Evolutionary conservation across 2,113 vertebrate species (phyloP), one percentile per base, ranked within the genome.

Genomic region (Aspidoscelis tigris): DNA sequence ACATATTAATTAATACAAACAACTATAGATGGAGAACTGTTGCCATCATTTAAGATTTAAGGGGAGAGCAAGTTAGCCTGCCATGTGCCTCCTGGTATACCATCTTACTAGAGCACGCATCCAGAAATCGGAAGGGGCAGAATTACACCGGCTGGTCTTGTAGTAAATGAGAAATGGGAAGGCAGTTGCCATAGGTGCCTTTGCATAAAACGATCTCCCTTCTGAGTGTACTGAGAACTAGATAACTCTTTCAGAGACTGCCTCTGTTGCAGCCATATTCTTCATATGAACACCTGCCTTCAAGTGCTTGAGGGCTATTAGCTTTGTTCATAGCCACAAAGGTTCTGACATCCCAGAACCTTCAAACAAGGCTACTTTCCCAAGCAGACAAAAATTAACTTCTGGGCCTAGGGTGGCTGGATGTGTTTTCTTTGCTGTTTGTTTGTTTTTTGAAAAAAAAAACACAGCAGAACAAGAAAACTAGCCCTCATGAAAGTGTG

Each of bases 401-500:
- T 91, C 84, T 83, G 87, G 90, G 92, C 90, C 79, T 84, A 89
- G 79, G 44, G 26, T 65, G 43, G 71, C 64, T 16, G 22, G 26
- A 92, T 90, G 80, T 68, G 33, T 86, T 88, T 74, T 82, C 69
- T 85, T 93, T 88, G 84, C 85, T 91, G 79, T 81, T 70, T 85
- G 89, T 81, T 87, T 41, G 43, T 73, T 87, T 89, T 86, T 86
- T 24, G 20, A 58, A 71, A 2, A 61, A 70, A 39, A 39, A 41
- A 70, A 41, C 20, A 84, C 89, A 93, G 89, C 84, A 92, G 89
- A 93, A 88, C 79, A 88, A 82, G 73, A 86, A 82, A 87, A 91
- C 87, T 92, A 93, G 91, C 85, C 85, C 92, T 94, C 92, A 87
- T 89, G 87, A 83, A 82, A 85, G 69, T 93, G 88, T 92, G 90